Conservation (phyloP, 1,140 invertebrate genomes). For the Phthorimaea operculella region DNA sequence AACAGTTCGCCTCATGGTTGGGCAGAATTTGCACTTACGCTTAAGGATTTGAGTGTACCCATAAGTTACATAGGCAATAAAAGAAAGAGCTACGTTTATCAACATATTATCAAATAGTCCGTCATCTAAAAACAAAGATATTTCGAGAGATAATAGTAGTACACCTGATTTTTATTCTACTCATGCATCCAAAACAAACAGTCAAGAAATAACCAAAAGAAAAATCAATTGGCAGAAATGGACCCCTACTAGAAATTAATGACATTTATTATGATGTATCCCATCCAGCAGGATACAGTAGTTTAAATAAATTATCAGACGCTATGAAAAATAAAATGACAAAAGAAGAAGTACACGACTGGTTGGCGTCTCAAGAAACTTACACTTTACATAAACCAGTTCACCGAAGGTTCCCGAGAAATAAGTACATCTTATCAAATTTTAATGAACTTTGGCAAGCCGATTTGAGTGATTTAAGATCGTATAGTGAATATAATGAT, state of each 20-base stretch:
- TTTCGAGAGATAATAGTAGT: too few relatives aligned
- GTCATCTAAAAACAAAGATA: background rate
- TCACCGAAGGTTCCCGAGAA: background rate
- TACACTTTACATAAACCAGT: slow-evolving; percentile 1
- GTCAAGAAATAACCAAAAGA: too few relatives aligned
- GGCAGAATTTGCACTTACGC: background rate
- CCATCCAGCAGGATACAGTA: slow-evolving; percentile 19
- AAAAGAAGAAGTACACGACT: slow-evolving; percentile 11
- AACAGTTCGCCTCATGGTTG: background rate
- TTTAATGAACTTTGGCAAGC: background rate
- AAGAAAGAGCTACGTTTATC: background rate
- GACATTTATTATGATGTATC: slow-evolving; percentile 23
- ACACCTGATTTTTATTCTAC: too few relatives aligned
- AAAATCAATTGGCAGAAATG: slow-evolving; percentile 23
- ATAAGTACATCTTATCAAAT: background rate
- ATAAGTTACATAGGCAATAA: background rate
- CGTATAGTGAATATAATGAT: slow-evolving; percentile 12
- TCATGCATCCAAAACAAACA: too few relatives aligned
- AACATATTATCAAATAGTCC: background rate
- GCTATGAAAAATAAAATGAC: background rate
- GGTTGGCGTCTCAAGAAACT: background rate
- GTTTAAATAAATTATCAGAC: slow-evolving; percentile 15
- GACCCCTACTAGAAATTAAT: slow-evolving; percentile 22
- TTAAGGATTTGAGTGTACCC: background rate
- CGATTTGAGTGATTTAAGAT: background rate